Percentiles rank a stretch among this genome's conserved stretches.
Evolutionary conservation across 2,888 invertebrate genomes (phyloP).

Genomic region (Lasioglossum marginatum): DNA sequence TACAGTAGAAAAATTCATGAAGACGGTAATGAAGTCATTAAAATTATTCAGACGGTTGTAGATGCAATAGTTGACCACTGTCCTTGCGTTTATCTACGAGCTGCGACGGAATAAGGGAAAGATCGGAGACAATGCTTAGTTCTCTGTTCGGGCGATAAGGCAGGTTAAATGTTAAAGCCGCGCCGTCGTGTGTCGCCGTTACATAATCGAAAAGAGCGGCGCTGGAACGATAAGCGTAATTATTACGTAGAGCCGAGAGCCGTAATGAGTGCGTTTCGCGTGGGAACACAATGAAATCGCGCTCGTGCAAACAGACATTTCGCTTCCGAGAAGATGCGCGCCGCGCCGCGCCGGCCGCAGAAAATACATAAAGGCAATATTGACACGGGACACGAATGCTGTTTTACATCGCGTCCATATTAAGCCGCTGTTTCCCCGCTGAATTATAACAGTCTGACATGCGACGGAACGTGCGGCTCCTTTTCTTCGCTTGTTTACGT

Average conservation of each 20-base stretch:
- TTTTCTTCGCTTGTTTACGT: not conserved
- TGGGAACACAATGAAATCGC: slow-evolving; percentile 22
- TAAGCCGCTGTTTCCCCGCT: slow-evolving; percentile 18
- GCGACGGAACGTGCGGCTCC: slow-evolving; percentile 10
- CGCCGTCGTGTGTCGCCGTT: slow-evolving; percentile 45
- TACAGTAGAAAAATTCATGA: too few relatives aligned
- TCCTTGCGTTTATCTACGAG: not conserved
- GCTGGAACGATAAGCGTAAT: slow-evolving; percentile 55
- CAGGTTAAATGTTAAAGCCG: slow-evolving; percentile 53
- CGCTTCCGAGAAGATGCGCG: slow-evolving; percentile 22
- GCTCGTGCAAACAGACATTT: slow-evolving; percentile 21
- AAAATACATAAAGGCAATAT: slow-evolving; percentile 20
- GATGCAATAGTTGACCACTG: not conserved
- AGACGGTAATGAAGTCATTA: not conserved
- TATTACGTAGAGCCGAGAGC: slow-evolving; percentile 40
- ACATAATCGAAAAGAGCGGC: slow-evolving; percentile 55
- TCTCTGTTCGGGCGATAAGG: slow-evolving; percentile 29
- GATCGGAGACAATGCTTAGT: slow-evolving; percentile 28
- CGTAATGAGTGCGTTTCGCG: slow-evolving; percentile 31
- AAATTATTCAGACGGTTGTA: not conserved
- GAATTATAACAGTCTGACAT: slow-evolving; percentile 27
- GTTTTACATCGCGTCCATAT: slow-evolving; percentile 16
- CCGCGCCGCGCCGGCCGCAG: slow-evolving; percentile 4
- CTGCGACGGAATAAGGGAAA: not conserved
- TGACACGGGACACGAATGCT: slow-evolving; percentile 17